phyloP scores from a whole-genome alignment of 1,140 invertebrate species.

The Trichogramma pretiosum region DNA sequence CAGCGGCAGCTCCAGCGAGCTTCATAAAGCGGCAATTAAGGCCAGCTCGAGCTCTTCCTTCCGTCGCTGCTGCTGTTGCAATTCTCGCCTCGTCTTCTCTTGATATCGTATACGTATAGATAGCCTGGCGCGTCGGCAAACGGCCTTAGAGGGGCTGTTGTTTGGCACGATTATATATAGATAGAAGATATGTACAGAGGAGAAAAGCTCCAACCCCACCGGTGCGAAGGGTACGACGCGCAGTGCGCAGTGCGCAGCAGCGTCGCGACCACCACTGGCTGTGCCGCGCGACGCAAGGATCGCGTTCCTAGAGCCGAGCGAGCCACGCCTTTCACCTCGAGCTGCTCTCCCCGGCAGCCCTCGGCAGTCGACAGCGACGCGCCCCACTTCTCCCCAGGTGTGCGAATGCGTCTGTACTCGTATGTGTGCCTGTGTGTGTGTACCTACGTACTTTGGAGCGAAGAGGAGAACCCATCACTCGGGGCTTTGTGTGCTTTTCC shows the following conservation, averaged over 20 bases:
- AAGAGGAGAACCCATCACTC: too few species aligned
- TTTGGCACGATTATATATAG: too few species aligned
- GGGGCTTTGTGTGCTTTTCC: too few species aligned
- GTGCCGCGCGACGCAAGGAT: too few species aligned
- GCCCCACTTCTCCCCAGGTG: constrained; percentile 1
- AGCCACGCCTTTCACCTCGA: constrained; percentile 10
- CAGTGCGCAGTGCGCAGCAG: background rate
- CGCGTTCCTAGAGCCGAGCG: constrained; percentile 6
- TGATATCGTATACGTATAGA: too few species aligned
- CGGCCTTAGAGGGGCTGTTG: too few species aligned
- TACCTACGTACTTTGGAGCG: too few species aligned
- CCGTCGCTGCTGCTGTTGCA: constrained; percentile 12
- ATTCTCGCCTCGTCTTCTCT: too few species aligned
- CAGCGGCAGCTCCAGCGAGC: too few species aligned
- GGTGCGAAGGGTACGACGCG: background rate
- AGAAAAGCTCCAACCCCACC: background rate
- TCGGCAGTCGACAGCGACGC: too few species aligned
- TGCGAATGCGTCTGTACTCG: constrained; percentile 6
- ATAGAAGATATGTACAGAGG: background rate
- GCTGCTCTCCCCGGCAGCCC: background rate
- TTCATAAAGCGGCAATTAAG: constrained; percentile 8
- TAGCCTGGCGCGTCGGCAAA: background rate
- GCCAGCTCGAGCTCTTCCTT: constrained; percentile 10
- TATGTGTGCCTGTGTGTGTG: constrained; percentile 8
- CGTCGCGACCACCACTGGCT: constrained; percentile 18